Evolutionary conservation across 92 coral and sea anemone species (phyloP), one percentile per base, ranked within the genome.

Genomic region (Zoanthus sansibaricus): DNA sequence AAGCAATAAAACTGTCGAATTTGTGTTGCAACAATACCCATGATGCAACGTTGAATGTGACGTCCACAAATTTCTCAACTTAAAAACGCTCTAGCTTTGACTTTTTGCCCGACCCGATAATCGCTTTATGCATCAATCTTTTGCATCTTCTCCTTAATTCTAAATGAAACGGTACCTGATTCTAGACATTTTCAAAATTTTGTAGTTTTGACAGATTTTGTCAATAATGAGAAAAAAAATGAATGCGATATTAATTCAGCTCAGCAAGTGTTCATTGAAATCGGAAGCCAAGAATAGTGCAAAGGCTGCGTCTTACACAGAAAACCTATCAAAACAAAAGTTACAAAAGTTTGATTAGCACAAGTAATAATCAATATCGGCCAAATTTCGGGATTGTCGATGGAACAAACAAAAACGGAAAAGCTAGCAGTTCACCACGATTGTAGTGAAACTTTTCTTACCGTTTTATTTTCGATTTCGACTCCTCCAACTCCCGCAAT

Each of bases 381-480:
- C 73, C 33, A 69, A 69, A 69, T 69, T 25, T 69, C 37, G 73
- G 73, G 37, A 69, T 45, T 69, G 73, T 56, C 17, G 64, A 56
- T 69, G 46, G 73, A 69, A 69, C 73, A 69, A 69, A 69, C 73
- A 25, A 69, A 25, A 33, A 69, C 33, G 44, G 15, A 21, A 69
- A 69, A 69, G 20, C 73, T 69, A 14, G 44, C 73, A 69, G 46
- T 69, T 69, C 73, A 33, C 58, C 25, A 44, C 54, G 21, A 15
- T 32, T 9, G 20, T 37, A 73, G 77, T 37, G 77, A 73, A 73
- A 73, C 21, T 42, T 45, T 73, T 73, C 77, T 30, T 73, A 73
- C 77, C 77, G 77, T 73, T 73, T 73, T 73, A 11, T 20, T 73
- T 73, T 73, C 77, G 77, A 46, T 73, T 73, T 73, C 77, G 64